Percentiles rank a stretch among this genome's conserved stretches.
These are phyloP conservation scores for Dromiciops gliroides DNA, from an alignment of 2,113 vertebrate genomes.

Conservation along the genomic window DNA sequence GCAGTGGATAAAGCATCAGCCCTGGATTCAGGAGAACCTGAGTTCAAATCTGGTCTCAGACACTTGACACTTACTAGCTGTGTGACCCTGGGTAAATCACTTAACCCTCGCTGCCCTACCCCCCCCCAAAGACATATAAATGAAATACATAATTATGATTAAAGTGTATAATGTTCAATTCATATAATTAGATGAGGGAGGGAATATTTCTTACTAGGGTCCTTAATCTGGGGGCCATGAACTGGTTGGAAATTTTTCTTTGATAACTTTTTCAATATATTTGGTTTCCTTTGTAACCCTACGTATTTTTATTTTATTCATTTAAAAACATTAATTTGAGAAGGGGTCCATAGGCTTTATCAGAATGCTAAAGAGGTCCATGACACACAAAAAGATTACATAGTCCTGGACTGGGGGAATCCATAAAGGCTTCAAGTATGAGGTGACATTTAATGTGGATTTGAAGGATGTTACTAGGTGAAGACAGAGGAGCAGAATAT, in stretches of 20 bases:
- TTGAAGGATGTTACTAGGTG: background rate
- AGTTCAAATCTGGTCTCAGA: no score
- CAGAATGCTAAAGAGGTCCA: background rate
- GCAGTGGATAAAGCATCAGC: no score
- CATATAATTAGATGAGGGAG: background rate
- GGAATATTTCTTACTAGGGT: background rate
- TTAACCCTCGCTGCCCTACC: no score
- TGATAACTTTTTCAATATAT: background rate
- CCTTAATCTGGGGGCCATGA: background rate
- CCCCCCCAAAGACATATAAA: background rate
- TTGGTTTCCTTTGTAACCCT: background rate
- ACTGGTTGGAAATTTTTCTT: background rate
- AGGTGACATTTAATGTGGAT: background rate
- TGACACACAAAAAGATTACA: background rate
- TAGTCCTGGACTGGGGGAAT: background rate
- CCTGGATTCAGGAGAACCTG: no score
- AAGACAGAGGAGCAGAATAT: background rate
- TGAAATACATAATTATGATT: background rate
- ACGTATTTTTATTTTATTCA: no score
- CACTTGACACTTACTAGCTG: no score
- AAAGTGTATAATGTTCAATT: background rate
- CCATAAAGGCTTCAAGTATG: background rate
- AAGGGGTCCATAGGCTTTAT: no score
- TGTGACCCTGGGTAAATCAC: no score
- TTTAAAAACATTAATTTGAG: no score